Base-by-base conservation (phyloP, 2,797 vertebrate genomes). In the Arrhamphus sclerolepis region DNA sequence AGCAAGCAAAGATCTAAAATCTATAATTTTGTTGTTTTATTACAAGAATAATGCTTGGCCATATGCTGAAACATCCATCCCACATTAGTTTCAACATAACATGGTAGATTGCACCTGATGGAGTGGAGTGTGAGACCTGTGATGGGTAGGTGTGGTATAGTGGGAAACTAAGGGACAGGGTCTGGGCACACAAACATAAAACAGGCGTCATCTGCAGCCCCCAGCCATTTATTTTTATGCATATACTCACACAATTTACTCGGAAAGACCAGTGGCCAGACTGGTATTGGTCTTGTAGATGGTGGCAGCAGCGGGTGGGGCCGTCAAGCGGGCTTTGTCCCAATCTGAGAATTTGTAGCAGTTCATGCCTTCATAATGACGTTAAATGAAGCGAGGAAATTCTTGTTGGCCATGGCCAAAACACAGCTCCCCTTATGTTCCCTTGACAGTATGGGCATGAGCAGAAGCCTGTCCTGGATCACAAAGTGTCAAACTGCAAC, bases 281-380 rank as follows among this genome's bases (percentile, higher is more conserved):
- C 82, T 72, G 72, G 56, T 75, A 61, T 60, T 70, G 77, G 66
- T 56, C 8, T 10, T 82, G 56, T 66, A 67, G 61, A 72, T 60
- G 67, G 59, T 62, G 64, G 80, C 68, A 65, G 80, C 9, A 9
- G 56, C 21, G 50, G 78, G 76, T 73, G 61, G 83, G 77, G 75
- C 77, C 69, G 66, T 82, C 61, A 56, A 70, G 84, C 31, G 52
- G 76, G 57, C 91, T 86, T 92, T 70, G 90, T 91, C 89, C 92
- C 92, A 91, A 93, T 90, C 83, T 66, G 81, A 89, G 86, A 93
- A 93, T 94, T 93, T 94, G 88, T 93, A 93, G 87, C 83, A 89
- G 88, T 92, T 93, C 91, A 88, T 91, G 89, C 90, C 92, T 93
- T 89, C 72, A 78, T 93, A 93, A 93, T 94, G 84, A 92, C 77